Evolutionary conservation across 2,797 vertebrate genomes (phyloP), one percentile per base, ranked within the genome.

Genomic region (Nyctibius grandis): DNA sequence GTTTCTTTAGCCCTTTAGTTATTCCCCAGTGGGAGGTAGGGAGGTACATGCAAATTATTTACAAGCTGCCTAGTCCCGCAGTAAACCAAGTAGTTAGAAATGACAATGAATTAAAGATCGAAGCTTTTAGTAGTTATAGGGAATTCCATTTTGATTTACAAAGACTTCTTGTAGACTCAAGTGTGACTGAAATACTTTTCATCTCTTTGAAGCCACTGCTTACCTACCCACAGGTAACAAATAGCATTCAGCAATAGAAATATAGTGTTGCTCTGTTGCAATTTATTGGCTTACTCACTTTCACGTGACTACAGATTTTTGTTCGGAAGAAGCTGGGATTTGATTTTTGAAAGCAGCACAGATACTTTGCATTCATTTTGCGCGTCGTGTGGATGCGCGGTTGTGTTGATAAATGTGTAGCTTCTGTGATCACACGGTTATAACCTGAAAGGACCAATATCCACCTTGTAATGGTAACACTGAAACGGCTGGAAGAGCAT

Each of bases 141-240:
- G 26, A 84, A 79, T 70, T 91, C 82, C 1, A 64, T 50, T 92
- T 91, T 57, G 16, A 23, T 86, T 94, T 88, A 33, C 25, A 89
- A 95, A 95, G 21, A 12, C 18, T 93, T 87, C 48, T 53, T 91
- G 23, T 74, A 81, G 22, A 61, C 23, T 75, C 28, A 64, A 47
- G 7, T 44, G 36, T 64, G 56, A 45, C 67, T 45, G 50, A 91
- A 97, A 93, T 90, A 74, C 31, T 82, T 93, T 80, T 63, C 9
- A 13, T 91, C 67, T 96, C 84, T 96, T 84, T 95, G 83, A 97
- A 94, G 65, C 16, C 81, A 23, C 70, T 61, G 9, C 40, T 91
- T 94, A 64, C 38, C n/a, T 92, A 88, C 31, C 50, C 38, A 40
- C 11, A 60, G 16, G 22, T 74, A 53, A 91, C 40, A 69, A 75